A percentile compares a stretch with the other conserved stretches of the same genome.
phyloP scores from a whole-genome alignment of 2,888 invertebrate species.

The Aleiodes alternator region DNA sequence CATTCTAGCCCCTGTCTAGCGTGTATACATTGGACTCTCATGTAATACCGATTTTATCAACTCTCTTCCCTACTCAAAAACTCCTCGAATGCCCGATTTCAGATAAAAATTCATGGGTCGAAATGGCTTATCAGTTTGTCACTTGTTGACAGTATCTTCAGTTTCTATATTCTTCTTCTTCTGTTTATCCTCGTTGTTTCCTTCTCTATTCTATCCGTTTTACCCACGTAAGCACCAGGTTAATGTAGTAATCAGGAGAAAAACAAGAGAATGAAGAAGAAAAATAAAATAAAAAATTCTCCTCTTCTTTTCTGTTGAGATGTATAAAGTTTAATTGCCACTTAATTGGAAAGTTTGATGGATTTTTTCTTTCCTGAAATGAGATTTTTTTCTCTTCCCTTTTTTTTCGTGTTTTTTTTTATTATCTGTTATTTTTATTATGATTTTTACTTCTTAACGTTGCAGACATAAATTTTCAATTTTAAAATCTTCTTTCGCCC shows the following conservation, averaged over 20 bases:
- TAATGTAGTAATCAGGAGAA: slow-evolving; percentile 9
- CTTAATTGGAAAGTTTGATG: slow-evolving; percentile 36
- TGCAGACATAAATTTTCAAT: slow-evolving; percentile 63
- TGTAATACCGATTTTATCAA: slow-evolving; percentile 41
- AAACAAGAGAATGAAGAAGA: slow-evolving; percentile 5
- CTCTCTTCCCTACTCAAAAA: background rate
- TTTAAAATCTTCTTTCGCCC: slow-evolving; percentile 48
- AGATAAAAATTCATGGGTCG: slow-evolving; percentile 23
- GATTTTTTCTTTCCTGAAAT: slow-evolving; percentile 23
- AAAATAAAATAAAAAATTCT: background rate
- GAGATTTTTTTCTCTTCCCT: background rate
- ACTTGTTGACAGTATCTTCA: slow-evolving; percentile 25
- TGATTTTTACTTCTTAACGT: slow-evolving; percentile 9
- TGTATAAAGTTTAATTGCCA: slow-evolving; percentile 28
- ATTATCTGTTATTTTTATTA: background rate
- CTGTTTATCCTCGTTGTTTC: background rate
- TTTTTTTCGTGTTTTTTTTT: slow-evolving; percentile 4
- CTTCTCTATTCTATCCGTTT: slow-evolving; percentile 3
- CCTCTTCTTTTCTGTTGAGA: background rate
- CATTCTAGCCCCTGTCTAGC: background rate
- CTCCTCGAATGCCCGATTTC: background rate
- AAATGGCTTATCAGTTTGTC: slow-evolving; percentile 15
- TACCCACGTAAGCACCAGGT: background rate
- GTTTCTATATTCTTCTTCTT: background rate
- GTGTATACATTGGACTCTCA: slow-evolving; percentile 6